A percentile compares a stretch with the other conserved stretches of the same genome.
These are phyloP conservation scores for Meandrina meandrites DNA, from an alignment of 92 coral and sea anemone species.

Conservation along the genomic window DNA sequence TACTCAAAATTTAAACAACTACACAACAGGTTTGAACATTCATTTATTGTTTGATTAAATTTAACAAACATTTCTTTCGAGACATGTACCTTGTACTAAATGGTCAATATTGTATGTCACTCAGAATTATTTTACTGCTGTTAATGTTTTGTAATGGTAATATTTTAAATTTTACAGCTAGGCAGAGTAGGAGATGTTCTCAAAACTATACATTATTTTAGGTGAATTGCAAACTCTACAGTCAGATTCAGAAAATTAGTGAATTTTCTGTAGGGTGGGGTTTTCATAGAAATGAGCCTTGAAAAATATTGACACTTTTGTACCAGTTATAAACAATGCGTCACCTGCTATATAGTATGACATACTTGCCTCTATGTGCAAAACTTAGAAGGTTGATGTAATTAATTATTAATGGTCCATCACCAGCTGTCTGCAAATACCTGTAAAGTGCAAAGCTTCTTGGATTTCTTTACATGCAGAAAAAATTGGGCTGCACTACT, in stretches of 20 bases:
- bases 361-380: conserved; percentile 20
- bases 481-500: not conserved
- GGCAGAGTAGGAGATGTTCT: not conserved
- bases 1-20: not conserved
- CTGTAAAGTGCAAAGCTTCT: conserved; percentile 5
- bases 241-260: not conserved
- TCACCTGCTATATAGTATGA: conserved; percentile 26
- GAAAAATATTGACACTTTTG: not conserved
- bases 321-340: conserved; percentile 25
- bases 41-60: too few relatives aligned
- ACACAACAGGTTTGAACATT: too few relatives aligned
- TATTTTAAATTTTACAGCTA: not conserved
- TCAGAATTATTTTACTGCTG: too few relatives aligned
- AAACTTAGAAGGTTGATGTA: conserved; percentile 12
- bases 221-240: not conserved
- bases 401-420: conserved; percentile 26
- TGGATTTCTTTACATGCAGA: conserved; percentile 27
- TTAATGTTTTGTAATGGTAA: too few relatives aligned
- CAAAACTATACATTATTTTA: not conserved
- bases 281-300: not conserved
- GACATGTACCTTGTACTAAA: too few relatives aligned
- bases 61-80: too few relatives aligned
- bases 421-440: conserved; percentile 30
- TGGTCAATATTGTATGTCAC: not conserved
- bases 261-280: conserved; percentile 7